Percentiles rank a stretch among this genome's conserved stretches.
Conservation (phyloP, 2,113 vertebrate species). For the Ornithorhynchus anatinus region DNA sequence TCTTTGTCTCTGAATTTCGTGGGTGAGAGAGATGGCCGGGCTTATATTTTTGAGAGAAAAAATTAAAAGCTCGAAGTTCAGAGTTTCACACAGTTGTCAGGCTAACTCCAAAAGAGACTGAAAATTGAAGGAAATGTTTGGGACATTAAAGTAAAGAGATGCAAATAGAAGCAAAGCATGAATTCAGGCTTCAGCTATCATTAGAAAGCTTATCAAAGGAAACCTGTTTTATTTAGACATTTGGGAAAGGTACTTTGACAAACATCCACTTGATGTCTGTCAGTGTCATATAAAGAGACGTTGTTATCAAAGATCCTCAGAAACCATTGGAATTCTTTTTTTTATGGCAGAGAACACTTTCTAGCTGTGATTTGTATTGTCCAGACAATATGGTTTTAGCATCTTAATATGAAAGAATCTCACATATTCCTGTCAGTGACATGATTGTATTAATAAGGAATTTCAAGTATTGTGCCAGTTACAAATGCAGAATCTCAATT, state of each 20-base stretch:
- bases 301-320: slow-evolving; percentile 66
- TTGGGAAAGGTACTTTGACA: slow-evolving; percentile 70
- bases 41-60: no score
- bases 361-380: slow-evolving; percentile 59
- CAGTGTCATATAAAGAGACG: slow-evolving; percentile 65
- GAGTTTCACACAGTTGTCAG: no score
- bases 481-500: slow-evolving; percentile 7
- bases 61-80: no score
- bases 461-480: slow-evolving; percentile 1
- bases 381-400: slow-evolving; percentile 55
- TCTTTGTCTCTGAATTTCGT: no score
- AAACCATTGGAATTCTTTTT: slow-evolving; percentile 61
- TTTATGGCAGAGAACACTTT: slow-evolving; percentile 61
- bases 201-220: slow-evolving; percentile 66
- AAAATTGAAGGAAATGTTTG: slow-evolving; percentile 9
- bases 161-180: slow-evolving; percentile 29
- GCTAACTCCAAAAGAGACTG: no score
- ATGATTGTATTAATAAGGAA: slow-evolving; percentile 27
- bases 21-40: no score
- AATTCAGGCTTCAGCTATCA: slow-evolving; percentile 48
- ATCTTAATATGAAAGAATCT: slow-evolving; percentile 56
- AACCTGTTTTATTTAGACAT: slow-evolving; percentile 71
- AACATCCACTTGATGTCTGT: slow-evolving; percentile 67
- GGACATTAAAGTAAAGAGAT: slow-evolving; percentile 49
- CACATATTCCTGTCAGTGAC: slow-evolving; percentile 48